phyloP scores from a whole-genome alignment of 37 sponge, comb jelly and placozoan species.

The Cliona cf. orientalis region DNA sequence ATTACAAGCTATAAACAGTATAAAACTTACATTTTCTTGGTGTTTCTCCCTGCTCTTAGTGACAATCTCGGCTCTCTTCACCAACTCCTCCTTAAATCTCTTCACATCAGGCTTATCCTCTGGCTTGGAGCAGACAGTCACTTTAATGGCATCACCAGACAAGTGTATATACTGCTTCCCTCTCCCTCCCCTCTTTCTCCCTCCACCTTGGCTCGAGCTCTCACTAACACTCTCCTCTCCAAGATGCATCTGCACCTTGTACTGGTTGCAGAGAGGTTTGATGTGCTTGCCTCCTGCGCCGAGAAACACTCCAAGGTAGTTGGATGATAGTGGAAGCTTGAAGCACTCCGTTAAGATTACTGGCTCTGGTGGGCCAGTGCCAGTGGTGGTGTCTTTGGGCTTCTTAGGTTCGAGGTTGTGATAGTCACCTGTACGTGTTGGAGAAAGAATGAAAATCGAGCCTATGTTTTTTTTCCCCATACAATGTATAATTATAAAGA shows the following conservation, averaged over 20 bases:
- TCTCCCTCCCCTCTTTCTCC: neutral
- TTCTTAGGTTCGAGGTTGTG: neutral
- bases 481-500: too few species aligned
- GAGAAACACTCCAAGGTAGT: neutral
- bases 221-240: neutral
- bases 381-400: too few species aligned
- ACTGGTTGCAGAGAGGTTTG: neutral
- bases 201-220: neutral
- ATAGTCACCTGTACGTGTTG: too few species aligned
- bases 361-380: neutral
- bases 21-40: neutral
- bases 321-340: neutral
- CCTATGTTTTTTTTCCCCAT: too few species aligned
- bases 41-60: neutral
- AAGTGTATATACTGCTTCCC: constrained; percentile 1
- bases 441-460: too few species aligned
- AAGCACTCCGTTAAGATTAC: neutral
- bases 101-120: neutral
- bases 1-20: too few species aligned
- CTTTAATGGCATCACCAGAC: neutral
- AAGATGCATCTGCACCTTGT: neutral
- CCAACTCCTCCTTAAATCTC: neutral
- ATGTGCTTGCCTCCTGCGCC: neutral
- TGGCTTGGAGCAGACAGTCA: neutral
- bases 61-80: neutral